These are phyloP conservation scores for Zaprionus ghesquierei DNA, from an alignment of 1,140 invertebrate species.

Conservation along the genomic window DNA sequence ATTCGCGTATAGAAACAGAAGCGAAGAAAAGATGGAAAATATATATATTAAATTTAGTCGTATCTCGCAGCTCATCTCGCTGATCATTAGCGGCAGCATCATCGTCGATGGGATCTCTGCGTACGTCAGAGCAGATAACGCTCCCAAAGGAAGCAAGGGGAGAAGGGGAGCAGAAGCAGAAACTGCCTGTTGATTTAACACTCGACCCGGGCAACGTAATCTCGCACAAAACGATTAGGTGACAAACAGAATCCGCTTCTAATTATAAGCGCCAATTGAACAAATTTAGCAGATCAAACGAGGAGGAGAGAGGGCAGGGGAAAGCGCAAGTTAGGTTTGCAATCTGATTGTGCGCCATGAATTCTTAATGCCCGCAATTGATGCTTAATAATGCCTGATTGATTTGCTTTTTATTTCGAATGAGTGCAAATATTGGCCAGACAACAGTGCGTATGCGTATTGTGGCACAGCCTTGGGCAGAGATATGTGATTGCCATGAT, in stretches of 20 bases:
- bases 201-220: conserved; percentile 8
- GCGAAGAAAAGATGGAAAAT: background rate
- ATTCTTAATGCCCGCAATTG: background rate
- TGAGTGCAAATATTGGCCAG: conserved; percentile 2
- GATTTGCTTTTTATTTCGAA: background rate
- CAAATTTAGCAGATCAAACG: background rate
- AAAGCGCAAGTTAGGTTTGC: background rate
- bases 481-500: background rate
- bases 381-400: conserved; percentile 1
- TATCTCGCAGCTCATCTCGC: conserved; percentile 3
- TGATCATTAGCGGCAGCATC: background rate
- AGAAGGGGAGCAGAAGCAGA: background rate
- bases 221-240: conserved; percentile 3
- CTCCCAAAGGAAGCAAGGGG: background rate
- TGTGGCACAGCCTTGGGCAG: conserved; percentile 1
- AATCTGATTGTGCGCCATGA: background rate
- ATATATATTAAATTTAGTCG: background rate
- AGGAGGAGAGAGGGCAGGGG: background rate
- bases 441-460: conserved; percentile 52
- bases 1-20: background rate
- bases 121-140: conserved; percentile 23
- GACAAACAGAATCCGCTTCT: background rate
- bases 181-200: background rate
- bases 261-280: background rate
- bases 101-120: conserved; percentile 8